Evolutionary conservation across 2,113 vertebrate genomes (phyloP), one percentile per base, ranked within the genome.

Genomic region (Gallinago media): DNA sequence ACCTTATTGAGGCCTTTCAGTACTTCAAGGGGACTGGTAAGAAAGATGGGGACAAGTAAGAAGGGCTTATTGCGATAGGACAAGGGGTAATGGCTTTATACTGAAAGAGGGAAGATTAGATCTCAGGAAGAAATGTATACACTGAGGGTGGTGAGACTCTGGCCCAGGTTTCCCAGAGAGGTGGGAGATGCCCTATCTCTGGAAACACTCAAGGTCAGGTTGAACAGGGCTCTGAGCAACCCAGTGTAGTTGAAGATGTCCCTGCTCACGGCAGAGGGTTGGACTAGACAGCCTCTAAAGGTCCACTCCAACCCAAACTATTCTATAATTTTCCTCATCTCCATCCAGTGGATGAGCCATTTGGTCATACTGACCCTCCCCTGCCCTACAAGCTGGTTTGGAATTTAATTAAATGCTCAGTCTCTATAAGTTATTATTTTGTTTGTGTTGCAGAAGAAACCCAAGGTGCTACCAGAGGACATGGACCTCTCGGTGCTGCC

Each of bases 401-500:
- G 23, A 66, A 17, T 58, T 34, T 62, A 46, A 32, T 9, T 31
- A 32, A 59, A 17, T 34, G 14, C 44, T 84, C 61, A 7, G 5
- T 25, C 17, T 78, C 54, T 55, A 14, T 20, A 49, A 25, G 8
- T 18, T 22, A 29, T 12, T 16, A 10, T 27, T 71, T 75, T 13
- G 9, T 62, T 77, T 34, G 25, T 36, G 19, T 26, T 61, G 32
- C 6, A 46, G 74, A 25, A 80, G 71, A 19, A 74, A 58, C 32
- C 72, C 50, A 27, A 59, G 46, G 21, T 19, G 25, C 34, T 36
- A 9, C 5, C 2, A 3, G 42, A 40, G 36, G 42, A 81, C 21
- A 2, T 0, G 3, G 56, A 63, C 34, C 40, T 50, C n/a, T 32
- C 0, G 3, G 44, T 29, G 29, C 56, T 77, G 75, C 65, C 23